These are phyloP conservation scores for Vultur gryphus DNA, from an alignment of 2,797 vertebrate species.

Conservation along the genomic window DNA sequence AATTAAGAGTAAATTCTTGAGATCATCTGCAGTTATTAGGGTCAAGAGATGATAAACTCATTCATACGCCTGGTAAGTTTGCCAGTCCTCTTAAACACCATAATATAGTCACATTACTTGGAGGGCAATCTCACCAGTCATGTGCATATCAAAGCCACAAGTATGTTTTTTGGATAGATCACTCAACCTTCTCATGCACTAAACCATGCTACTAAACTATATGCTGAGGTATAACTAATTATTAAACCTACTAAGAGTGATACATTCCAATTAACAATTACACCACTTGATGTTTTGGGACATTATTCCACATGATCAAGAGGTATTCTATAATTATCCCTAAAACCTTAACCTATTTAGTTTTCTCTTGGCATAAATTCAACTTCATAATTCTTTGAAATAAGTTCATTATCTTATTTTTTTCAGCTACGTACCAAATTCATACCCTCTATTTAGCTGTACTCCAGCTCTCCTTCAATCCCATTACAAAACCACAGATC, in stretches of 20 bases:
- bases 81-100: neutral
- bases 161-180: neutral
- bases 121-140: neutral
- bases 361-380: neutral
- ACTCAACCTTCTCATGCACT: neutral
- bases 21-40: neutral
- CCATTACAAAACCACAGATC: neutral
- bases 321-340: neutral
- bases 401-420: neutral
- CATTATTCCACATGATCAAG: neutral
- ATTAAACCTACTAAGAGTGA: neutral
- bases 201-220: neutral
- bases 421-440: neutral
- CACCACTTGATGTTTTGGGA: neutral
- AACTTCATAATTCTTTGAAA: neutral
- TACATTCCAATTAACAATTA: neutral
- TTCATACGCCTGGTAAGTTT: neutral
- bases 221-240: neutral
- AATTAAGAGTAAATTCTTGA: neutral
- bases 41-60: neutral
- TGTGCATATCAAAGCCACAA: neutral
- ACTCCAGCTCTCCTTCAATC: neutral
- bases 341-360: neutral
- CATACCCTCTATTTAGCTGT: neutral
- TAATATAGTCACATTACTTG: neutral